Percentiles rank a stretch among this genome's conserved stretches.
Conservation (phyloP, 2,113 vertebrate species). For the Taxidea taxus region DNA sequence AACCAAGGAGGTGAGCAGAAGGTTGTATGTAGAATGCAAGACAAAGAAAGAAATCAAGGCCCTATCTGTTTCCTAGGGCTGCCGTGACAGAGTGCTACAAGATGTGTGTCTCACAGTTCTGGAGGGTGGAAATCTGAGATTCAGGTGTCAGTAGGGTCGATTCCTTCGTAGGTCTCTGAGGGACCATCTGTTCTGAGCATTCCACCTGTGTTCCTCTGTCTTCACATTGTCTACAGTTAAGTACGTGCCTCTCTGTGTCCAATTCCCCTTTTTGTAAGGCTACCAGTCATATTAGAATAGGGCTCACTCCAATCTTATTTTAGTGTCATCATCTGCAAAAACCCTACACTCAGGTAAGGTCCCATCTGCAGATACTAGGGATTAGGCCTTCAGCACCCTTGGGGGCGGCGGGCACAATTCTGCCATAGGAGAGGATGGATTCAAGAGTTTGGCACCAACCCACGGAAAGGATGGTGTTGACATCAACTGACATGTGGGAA, state of each 20-base stretch:
- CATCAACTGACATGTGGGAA: background rate
- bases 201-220: background rate
- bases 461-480: background rate
- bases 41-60: background rate
- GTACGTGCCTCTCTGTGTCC: background rate
- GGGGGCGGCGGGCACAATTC: background rate
- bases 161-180: background rate
- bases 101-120: background rate
- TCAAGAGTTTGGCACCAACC: background rate
- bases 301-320: background rate
- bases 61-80: accelerated
- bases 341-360: background rate
- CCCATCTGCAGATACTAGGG: too few species aligned
- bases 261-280: background rate
- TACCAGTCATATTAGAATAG: background rate
- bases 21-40: background rate
- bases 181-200: background rate
- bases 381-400: background rate
- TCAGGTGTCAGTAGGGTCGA: too few species aligned
- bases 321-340: background rate
- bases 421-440: background rate
- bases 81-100: background rate
- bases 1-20: background rate
- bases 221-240: background rate
- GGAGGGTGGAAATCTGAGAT: background rate